These are phyloP conservation scores for Xiphorhynchus erythropygius DNA, from an alignment of 2,797 vertebrate genomes.

Conservation along the genomic window DNA sequence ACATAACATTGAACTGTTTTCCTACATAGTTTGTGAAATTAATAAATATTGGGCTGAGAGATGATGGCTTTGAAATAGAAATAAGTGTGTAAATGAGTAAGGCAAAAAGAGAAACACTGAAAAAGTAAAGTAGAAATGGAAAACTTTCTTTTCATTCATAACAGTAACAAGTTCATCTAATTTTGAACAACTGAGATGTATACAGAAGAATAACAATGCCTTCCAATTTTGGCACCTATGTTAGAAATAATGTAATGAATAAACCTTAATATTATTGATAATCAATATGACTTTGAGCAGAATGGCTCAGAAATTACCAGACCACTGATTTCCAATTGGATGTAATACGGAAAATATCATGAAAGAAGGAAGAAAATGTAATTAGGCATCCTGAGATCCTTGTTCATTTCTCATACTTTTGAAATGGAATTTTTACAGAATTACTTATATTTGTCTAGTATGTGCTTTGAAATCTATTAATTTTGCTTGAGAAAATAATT, in stretches of 20 bases:
- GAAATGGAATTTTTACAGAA: not conserved
- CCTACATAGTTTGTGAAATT: not conserved
- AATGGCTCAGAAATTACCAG: constrained; percentile 10
- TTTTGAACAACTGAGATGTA: not conserved
- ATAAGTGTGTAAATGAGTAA: not conserved
- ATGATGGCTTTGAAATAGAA: not conserved
- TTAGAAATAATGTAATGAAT: constrained; percentile 19
- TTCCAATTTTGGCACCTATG: not conserved
- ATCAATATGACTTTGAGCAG: constrained; percentile 21
- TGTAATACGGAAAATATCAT: constrained; percentile 7
- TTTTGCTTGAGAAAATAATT: not conserved
- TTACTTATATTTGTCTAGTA: not conserved
- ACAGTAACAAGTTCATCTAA: not conserved
- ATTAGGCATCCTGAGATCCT: not conserved
- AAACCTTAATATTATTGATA: constrained; percentile 12
- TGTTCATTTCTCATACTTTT: not conserved
- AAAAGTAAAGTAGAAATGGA: not conserved
- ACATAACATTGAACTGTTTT: not conserved
- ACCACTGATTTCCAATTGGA: constrained; percentile 14
- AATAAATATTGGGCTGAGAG: not conserved
- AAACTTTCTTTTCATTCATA: not conserved
- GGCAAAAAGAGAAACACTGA: not conserved
- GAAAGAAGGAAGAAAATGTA: not conserved
- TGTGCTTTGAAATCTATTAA: not conserved
- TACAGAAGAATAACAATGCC: not conserved